Base-by-base conservation (phyloP, 2,797 vertebrate species). In the Somateria mollissima region DNA sequence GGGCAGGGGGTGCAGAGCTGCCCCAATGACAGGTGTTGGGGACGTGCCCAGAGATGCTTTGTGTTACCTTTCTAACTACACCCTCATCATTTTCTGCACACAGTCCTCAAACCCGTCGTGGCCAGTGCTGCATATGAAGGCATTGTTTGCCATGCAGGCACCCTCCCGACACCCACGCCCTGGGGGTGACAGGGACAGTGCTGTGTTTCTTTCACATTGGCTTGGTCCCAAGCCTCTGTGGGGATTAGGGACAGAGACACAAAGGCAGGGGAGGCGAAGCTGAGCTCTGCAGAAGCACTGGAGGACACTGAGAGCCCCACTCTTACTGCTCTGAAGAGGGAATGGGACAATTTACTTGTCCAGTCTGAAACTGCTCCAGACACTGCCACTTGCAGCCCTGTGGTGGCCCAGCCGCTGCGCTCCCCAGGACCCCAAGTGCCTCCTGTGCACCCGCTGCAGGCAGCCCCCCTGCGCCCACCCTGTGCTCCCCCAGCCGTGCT, bases 381-480 rank as follows among this genome's bases (percentile, higher is more conserved):
- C 92, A 77, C 60, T 90, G 95, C 89, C 92, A 2, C 94, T 94
- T 24, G 61, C 95, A 94, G 94, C 94, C 73, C 49, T 8, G 86
- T 11, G 36, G 69, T 53, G 92, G 89, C 95, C 92, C 95, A 88
- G 86, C 95, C 3, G 4, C 92, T 4, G 70, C 56, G 88, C 76
- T 65, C 64, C 25, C 51, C 51, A 28, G 51, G 25, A 53, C 14
- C 51, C 51, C 27, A 14, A 15, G 14, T 53, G 27, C 53, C 53
- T 28, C 53, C 53, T 16, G 53, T 30, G 14, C 53, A 28, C 53
- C 53, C 10, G 3, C 53, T 30, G 53, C 53, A 54, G 53, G 53
- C 28, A 16, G 51, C 51, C 51, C 51, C 24, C 14, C 51, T 53
- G 51, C 3, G 3, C 51, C 51, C 51, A 28, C 27, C 51, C 51